Evolutionary conservation across 2,113 vertebrate genomes (phyloP).

Genomic region (Takifugu bimaculatus): DNA sequence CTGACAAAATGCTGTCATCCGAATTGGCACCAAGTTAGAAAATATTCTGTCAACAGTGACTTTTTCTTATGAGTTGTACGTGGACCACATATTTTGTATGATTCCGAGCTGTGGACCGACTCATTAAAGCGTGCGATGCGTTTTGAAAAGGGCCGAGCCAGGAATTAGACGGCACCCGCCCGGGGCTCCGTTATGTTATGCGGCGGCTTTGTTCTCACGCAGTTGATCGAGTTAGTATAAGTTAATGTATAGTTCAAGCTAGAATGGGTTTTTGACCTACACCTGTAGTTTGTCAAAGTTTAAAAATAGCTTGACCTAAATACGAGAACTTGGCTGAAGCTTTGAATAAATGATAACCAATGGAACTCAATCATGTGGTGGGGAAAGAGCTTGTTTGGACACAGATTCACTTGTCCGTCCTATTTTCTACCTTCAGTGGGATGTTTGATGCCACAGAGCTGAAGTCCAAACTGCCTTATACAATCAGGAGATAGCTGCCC

Average conservation of each 20-base stretch:
- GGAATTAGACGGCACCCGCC: constrained; percentile 41
- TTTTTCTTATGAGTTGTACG: not conserved
- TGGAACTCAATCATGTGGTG: not conserved
- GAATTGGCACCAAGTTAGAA: not conserved
- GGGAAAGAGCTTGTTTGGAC: not conserved
- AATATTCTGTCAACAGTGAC: fast-evolving
- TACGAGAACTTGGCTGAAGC: no score
- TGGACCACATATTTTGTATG: not conserved
- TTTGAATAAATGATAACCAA: no score
- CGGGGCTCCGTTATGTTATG: constrained; percentile 44
- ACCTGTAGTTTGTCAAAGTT: no score
- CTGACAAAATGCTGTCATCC: not conserved
- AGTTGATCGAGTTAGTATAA: no score
- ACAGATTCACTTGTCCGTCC: not conserved
- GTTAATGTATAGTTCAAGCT: no score
- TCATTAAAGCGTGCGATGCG: not conserved
- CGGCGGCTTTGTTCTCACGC: constrained; percentile 25
- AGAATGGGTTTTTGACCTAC: no score
- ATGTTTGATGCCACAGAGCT: constrained; percentile 27
- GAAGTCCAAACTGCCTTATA: constrained; percentile 35
- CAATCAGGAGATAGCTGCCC: constrained; percentile 58
- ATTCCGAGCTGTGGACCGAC: fast-evolving
- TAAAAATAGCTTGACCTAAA: no score
- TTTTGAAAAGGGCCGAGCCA: not conserved
- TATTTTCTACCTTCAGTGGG: constrained; percentile 46